Evolutionary conservation across 2,888 invertebrate genomes (phyloP), one percentile per base, ranked within the genome.

Genomic region (Sphaerophoria taeniata): DNA sequence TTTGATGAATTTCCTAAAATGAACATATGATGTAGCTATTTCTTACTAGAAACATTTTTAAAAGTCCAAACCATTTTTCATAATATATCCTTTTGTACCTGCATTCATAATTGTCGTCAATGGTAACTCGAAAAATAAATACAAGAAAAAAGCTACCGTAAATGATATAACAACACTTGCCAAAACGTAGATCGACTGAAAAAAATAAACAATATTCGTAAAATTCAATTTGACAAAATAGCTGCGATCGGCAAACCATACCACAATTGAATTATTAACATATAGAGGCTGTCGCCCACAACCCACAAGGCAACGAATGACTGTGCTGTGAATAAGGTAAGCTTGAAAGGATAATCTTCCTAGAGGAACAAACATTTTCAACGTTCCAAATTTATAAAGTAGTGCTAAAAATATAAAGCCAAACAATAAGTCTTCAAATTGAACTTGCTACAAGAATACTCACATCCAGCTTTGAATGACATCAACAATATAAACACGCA

Each of bases 381-480:
- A 76, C 14, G 84, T 87, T 7, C 89, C 88, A 14, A 90, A 88
- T 31, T 88, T 87, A 65, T 89, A 89, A 4, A 88, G 89, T 51
- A 90, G 51, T 87, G 90, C 90, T 90, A 31, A 49, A 55, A 83
- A 79, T 34, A 36, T 34, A 6, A 47, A 63, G 11, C 0, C 11
- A n/a, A 36, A 36, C 6, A 36, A 6, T 36, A 36, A 36, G 36
- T 36, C 36, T 36, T 36, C 36, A 36, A 36, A 36, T 36, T 36
- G 7, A 4, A 9, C 39, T 2, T 43, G 11, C 11, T 43, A 2
- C 2, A 2, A 43, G 11, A 2, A 7, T 12, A 88, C 90, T 89
- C 87, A 92, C 92, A 89, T 79, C 92, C 92, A 31, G 90, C 79
- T 87, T 90, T 91, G 6, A 89, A 87, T 63, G 89, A 88, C 88